Conservation (phyloP, 53 echinoderm and acorn worm genomes). For the Pentamera pediparva region DNA sequence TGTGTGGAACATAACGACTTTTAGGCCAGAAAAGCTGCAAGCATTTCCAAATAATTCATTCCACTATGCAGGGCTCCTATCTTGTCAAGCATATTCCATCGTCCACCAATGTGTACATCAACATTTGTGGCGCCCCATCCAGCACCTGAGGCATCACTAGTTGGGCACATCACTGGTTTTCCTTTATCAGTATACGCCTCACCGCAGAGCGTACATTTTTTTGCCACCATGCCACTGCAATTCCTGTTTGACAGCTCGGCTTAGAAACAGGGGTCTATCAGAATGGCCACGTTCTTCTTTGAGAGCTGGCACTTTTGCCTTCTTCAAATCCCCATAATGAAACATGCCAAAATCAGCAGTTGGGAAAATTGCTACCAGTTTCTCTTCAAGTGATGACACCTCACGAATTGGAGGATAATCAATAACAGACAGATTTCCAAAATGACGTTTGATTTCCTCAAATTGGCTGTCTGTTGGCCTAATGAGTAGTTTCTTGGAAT, state of each 20-base stretch:
- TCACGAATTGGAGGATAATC: not conserved
- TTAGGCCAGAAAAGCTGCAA: too few relatives aligned
- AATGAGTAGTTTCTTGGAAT: not conserved
- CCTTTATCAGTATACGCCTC: too few relatives aligned
- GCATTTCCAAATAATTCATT: too few relatives aligned
- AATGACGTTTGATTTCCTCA: not conserved
- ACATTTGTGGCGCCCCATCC: too few relatives aligned
- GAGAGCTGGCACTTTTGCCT: constrained; percentile 19
- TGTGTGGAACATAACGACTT: too few relatives aligned
- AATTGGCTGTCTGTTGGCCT: not conserved
- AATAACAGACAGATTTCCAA: not conserved
- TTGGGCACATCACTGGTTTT: constrained; percentile 13
- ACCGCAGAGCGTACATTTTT: too few relatives aligned
- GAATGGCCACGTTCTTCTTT: constrained; percentile 26
- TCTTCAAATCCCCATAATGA: constrained; percentile 32
- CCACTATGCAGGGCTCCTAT: too few relatives aligned
- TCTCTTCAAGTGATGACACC: constrained; percentile 38
- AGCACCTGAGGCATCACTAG: constrained; percentile 1
- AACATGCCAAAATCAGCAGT: constrained; percentile 42
- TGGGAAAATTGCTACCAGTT: constrained; percentile 50
- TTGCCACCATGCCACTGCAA: too few relatives aligned
- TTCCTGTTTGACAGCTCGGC: too few relatives aligned
- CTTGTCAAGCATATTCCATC: too few relatives aligned
- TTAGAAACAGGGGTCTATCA: too few relatives aligned
- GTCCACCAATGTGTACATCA: too few relatives aligned